A percentile compares a stretch with the other conserved stretches of the same genome.
phyloP scores from a whole-genome alignment of 2,797 vertebrate species.

The Brachyrhaphis roseni region DNA sequence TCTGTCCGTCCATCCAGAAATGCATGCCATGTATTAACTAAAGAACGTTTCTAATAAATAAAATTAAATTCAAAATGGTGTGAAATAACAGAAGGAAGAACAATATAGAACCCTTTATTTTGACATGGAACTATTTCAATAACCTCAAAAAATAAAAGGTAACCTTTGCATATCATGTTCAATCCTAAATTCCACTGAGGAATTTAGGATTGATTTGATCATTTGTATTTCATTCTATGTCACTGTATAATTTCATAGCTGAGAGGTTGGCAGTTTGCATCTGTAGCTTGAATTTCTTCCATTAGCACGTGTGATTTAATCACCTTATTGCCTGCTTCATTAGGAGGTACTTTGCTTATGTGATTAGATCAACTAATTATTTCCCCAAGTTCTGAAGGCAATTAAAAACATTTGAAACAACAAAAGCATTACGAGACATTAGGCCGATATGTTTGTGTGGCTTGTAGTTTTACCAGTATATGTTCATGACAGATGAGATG shows the following conservation, averaged over 20 bases:
- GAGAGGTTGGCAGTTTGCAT: slow-evolving; percentile 35
- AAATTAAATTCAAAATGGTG: neutral
- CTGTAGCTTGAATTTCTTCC: slow-evolving; percentile 28
- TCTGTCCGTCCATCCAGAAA: neutral
- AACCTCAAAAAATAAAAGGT: neutral
- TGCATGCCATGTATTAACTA: neutral
- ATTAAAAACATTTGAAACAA: slow-evolving; percentile 33
- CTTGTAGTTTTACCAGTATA: slow-evolving; percentile 8
- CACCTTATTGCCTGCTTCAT: slow-evolving; percentile 26
- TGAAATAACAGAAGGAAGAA: neutral
- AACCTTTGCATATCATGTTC: neutral
- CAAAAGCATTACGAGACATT: slow-evolving; percentile 7
- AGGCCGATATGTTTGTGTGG: neutral
- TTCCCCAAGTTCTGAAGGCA: slow-evolving; percentile 24
- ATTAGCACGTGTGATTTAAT: slow-evolving; percentile 32
- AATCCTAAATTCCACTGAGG: neutral
- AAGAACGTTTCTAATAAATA: neutral
- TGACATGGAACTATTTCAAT: neutral
- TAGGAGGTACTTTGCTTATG: slow-evolving; percentile 27
- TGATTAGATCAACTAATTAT: slow-evolving; percentile 24
- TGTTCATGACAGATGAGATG: slow-evolving; percentile 7
- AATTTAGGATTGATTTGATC: neutral
- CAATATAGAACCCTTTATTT: neutral
- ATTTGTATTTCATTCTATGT: slow-evolving; percentile 8
- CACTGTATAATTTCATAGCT: slow-evolving; percentile 46